Evolutionary conservation across 2,888 invertebrate genomes (phyloP), one percentile per base, ranked within the genome.

Genomic region (Chymomyza procnemis): DNA sequence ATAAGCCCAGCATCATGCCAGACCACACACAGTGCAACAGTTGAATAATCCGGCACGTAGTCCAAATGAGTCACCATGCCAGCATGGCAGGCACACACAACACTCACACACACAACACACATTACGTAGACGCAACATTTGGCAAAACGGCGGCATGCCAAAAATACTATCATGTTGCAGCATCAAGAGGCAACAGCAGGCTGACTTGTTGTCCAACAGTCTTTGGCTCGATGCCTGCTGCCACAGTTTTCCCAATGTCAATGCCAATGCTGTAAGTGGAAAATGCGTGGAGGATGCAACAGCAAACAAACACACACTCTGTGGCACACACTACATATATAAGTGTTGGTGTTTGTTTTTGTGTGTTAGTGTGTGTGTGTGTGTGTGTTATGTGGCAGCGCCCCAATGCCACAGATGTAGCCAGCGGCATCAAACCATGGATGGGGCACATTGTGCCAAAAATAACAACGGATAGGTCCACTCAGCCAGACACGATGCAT

Each of bases 221-320:
- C 46, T 14, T 5, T 68, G 62, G 9, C 61, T 68, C 66, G 63
- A 63, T 73, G 84, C 69, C 84, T 78, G 75, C 66, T 85, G 85
- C 85, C 87, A 83, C 82, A 87, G 69, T 87, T 79, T 80, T 78
- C 70, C 82, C 82, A 83, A 83, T 83, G 82, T 87, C 82, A 83
- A 82, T 87, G 82, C 85, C 87, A 75, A 56, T 65, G 64, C 21
- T 50, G 47, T 48, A 12, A 12, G 61, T 22, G 21, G 30, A 16
- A 54, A 54, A 54, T 54, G 34, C 52, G 19, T 41, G 66, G 74
- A 73, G 78, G 70, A 85, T 75, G 83, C 78, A 71, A 63, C 65
- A 68, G 61, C 79, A 68, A 12, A 22, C 57, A 9, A 6, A 34
- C 34, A 22, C 57, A 9, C 16, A 34, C 34, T 34, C n/a, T 16